phyloP scores from a whole-genome alignment of 92 coral and sea anemone species.

The Phymanthus crucifer region DNA sequence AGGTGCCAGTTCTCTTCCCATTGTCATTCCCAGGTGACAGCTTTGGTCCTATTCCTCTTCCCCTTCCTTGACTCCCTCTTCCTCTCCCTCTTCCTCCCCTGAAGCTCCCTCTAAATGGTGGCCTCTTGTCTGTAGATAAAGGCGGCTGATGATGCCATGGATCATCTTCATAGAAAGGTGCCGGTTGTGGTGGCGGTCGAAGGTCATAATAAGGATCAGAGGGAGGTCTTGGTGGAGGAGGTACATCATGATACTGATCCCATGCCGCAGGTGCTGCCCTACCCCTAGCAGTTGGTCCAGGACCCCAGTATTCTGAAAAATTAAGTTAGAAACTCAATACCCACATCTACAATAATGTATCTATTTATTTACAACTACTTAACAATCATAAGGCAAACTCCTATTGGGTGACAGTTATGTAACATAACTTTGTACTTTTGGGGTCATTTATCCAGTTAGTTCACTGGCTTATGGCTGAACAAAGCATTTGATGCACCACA shows the following conservation, averaged over 20 bases:
- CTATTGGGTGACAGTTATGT: no score
- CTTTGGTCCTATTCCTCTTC: no score
- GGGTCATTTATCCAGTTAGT: no score
- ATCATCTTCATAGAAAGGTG: slow-evolving; percentile 38
- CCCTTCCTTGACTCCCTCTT: slow-evolving; percentile 39
- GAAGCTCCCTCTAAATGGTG: neutral
- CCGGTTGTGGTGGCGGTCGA: slow-evolving; percentile 52
- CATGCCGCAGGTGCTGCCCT: neutral
- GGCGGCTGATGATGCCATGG: slow-evolving; percentile 18
- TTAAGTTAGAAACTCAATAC: neutral
- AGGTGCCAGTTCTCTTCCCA: no score
- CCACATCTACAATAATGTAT: neutral
- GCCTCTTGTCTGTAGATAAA: slow-evolving; percentile 15
- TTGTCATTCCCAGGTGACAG: no score
- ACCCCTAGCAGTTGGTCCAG: neutral
- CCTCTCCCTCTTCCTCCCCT: slow-evolving; percentile 49
- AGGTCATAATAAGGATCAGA: slow-evolving; percentile 16
- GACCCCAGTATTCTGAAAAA: neutral
- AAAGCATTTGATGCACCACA: no score
- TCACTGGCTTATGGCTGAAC: no score
- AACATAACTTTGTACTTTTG: no score
- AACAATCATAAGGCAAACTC: no score
- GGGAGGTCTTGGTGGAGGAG: neutral
- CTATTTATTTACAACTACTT: no score
- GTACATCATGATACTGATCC: neutral